Percentiles rank a stretch among this genome's conserved stretches.
Conservation (phyloP, 1,140 invertebrate species). For the Brachionus sp. region DNA sequence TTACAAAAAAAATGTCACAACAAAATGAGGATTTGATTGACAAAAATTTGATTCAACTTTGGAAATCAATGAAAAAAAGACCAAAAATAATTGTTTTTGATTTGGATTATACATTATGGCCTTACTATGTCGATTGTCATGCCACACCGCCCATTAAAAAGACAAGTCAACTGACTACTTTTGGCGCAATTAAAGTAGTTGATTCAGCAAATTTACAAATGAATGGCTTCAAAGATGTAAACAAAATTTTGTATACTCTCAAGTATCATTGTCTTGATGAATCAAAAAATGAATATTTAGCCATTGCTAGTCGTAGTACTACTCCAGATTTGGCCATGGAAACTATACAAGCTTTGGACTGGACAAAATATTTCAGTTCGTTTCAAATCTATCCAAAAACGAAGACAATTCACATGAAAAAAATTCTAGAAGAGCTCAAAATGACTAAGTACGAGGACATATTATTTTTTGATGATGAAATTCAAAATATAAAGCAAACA, state of each 20-base stretch:
- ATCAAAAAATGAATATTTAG: not conserved
- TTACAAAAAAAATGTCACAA: not conserved
- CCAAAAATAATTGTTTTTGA: slow-evolving; percentile 44
- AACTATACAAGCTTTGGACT: slow-evolving; percentile 9
- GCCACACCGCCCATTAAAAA: not conserved
- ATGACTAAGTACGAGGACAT: not conserved
- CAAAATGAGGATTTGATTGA: slow-evolving; percentile 16
- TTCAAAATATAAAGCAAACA: not conserved
- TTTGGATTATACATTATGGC: slow-evolving; percentile 44
- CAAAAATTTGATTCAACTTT: not conserved
- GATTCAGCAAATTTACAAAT: not conserved
- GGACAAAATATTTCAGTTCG: slow-evolving; percentile 34
- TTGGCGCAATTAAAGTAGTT: not conserved
- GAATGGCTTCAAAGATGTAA: slow-evolving; percentile 26
- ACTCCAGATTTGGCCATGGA: slow-evolving; percentile 26
- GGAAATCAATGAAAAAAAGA: slow-evolving; percentile 40
- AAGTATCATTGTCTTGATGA: slow-evolving; percentile 6
- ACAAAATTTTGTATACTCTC: slow-evolving; percentile 25
- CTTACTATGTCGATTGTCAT: slow-evolving; percentile 36
- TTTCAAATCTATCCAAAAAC: slow-evolving; percentile 43
- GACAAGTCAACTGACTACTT: not conserved
- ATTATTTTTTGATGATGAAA: slow-evolving; percentile 38
- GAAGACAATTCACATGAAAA: slow-evolving; percentile 23
- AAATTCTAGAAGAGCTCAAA: slow-evolving; percentile 3
- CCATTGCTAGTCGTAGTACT: slow-evolving; percentile 30